Conservation (phyloP, 53 echinoderm and acorn worm genomes). For the Zoroaster sp. region DNA sequence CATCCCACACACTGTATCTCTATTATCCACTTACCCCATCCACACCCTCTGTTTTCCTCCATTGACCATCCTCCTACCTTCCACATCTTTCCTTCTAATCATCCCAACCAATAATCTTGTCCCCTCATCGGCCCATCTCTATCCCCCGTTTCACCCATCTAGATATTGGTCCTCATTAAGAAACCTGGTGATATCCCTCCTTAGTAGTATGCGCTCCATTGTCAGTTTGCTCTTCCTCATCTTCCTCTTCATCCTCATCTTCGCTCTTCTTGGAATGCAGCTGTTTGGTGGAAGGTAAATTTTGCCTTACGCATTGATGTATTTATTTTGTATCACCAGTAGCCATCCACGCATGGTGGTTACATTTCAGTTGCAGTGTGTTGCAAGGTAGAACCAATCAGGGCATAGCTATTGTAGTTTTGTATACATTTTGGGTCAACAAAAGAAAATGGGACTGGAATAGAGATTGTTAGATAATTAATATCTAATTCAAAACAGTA, state of each 20-base stretch:
- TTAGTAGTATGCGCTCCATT: constrained; percentile 99
- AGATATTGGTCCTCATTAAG: constrained; percentile 98
- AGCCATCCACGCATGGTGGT: too few species aligned
- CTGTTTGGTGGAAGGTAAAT: constrained; percentile 98
- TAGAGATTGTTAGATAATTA: too few species aligned
- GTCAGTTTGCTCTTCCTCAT: constrained; percentile 98
- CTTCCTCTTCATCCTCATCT: constrained; percentile 98
- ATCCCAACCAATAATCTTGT: not conserved
- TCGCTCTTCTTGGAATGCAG: constrained; percentile 99
- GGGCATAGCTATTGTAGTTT: too few species aligned
- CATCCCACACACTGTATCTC: too few species aligned
- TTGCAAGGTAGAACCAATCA: too few species aligned
- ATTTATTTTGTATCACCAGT: not conserved
- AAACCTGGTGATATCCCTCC: constrained; percentile 94
- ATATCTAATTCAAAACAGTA: too few species aligned
- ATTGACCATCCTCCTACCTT: not conserved
- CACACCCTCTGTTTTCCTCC: not conserved
- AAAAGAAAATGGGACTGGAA: too few species aligned
- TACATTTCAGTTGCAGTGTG: not conserved
- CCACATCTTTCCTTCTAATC: not conserved
- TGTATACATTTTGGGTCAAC: too few species aligned
- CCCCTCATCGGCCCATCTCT: constrained; percentile 3
- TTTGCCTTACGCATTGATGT: not conserved
- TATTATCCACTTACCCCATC: not conserved
- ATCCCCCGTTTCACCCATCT: not conserved